Conservation (phyloP, 2,797 vertebrate genomes). For the Podarcis lilfordi region DNA sequence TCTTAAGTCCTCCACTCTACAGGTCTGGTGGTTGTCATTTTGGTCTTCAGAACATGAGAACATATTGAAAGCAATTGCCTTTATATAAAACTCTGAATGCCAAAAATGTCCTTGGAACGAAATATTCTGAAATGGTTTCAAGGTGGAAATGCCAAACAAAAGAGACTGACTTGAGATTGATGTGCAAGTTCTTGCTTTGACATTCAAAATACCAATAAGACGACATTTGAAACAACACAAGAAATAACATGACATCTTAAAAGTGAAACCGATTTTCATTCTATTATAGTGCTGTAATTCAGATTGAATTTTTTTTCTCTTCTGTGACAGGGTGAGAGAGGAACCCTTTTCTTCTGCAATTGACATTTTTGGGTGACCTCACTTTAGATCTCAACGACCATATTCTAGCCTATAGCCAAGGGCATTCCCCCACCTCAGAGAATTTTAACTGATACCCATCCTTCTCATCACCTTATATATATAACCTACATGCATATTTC, state of each 20-base stretch:
- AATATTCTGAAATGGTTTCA: conserved; percentile 22
- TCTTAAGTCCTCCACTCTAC: background rate
- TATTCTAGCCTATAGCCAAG: background rate
- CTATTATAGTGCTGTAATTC: background rate
- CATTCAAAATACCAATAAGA: conserved; percentile 25
- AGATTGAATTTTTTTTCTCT: background rate
- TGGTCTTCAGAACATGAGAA: background rate
- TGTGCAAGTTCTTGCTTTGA: conserved; percentile 18
- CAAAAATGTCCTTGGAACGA: background rate
- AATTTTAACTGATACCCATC: background rate
- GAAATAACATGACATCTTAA: conserved; percentile 26
- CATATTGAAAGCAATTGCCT: conserved; percentile 10
- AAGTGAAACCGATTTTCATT: conserved; percentile 23
- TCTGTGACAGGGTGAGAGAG: too few species aligned
- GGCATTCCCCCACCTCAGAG: background rate
- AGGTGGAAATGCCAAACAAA: conserved; percentile 29
- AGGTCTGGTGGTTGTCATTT: conserved; percentile 6
- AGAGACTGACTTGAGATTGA: conserved; percentile 24
- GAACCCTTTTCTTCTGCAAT: background rate
- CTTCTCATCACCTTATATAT: background rate
- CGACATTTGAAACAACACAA: conserved; percentile 21
- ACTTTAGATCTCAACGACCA: background rate
- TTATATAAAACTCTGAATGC: conserved; percentile 12
- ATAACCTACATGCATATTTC: background rate
- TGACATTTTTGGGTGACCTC: background rate